A percentile compares a stretch with the other conserved stretches of the same genome.
Evolutionary conservation across 2,113 vertebrate genomes (phyloP).

Genomic region (Oncorhynchus keta): DNA sequence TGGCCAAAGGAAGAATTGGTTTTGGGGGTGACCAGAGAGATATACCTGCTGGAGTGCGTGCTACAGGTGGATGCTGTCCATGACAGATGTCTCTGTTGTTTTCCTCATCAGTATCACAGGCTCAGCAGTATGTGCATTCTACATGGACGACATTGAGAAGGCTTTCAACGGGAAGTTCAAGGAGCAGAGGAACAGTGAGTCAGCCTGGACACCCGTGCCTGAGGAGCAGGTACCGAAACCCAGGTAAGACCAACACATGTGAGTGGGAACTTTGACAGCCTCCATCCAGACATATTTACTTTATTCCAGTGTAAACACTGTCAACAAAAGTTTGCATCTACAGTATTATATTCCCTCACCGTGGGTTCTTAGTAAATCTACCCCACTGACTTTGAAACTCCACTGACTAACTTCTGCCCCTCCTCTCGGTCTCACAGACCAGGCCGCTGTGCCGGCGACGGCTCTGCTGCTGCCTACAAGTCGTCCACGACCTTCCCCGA

Average conservation of each 20-base stretch:
- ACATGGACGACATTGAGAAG: conserved; percentile 93
- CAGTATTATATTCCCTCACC: too few relatives aligned
- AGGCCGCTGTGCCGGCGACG: conserved; percentile 85
- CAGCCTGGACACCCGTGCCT: conserved; percentile 85
- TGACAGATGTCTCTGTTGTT: background rate
- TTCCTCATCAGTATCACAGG: conserved; percentile 84
- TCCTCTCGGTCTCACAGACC: conserved; percentile 72
- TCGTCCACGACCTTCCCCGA: conserved; percentile 89
- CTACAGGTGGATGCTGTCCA: too few relatives aligned
- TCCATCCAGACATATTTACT: background rate
- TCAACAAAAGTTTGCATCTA: too few relatives aligned
- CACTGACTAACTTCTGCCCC: background rate
- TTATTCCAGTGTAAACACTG: too few relatives aligned
- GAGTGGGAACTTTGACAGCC: conserved; percentile 4
- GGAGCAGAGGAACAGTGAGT: conserved; percentile 85
- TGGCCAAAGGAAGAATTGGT: too few relatives aligned
- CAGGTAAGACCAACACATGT: conserved; percentile 70
- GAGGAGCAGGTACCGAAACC: conserved; percentile 90
- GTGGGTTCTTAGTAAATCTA: conserved; percentile 8
- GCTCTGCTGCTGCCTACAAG: conserved; percentile 70
- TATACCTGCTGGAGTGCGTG: too few relatives aligned
- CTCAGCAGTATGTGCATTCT: conserved; percentile 92
- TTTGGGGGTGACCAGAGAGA: too few relatives aligned
- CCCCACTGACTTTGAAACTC: conserved; percentile 1
- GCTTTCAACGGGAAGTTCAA: conserved; percentile 90